phyloP scores from a whole-genome alignment of 1,140 invertebrate species.

The Drosophila kanapiae region DNA sequence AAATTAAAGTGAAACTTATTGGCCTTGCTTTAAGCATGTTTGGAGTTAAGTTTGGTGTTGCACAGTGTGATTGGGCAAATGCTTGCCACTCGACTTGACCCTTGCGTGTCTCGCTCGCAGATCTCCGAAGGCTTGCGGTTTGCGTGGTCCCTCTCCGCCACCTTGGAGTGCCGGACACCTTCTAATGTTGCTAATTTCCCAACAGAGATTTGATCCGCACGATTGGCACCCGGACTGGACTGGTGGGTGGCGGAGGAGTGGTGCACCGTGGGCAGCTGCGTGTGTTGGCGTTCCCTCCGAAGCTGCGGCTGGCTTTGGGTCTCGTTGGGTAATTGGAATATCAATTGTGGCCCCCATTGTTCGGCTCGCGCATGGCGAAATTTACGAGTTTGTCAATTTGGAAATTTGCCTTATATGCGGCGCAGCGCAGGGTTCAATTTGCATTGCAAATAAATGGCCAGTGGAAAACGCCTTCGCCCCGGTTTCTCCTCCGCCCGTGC shows the following conservation, averaged over 20 bases:
- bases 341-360: constrained; percentile 67
- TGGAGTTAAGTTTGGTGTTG: constrained; percentile 1
- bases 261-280: constrained; percentile 46
- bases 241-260: constrained; percentile 1
- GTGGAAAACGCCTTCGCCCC: constrained; percentile 58
- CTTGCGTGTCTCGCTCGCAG: constrained; percentile 35
- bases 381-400: constrained; percentile 72
- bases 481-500: constrained; percentile 13
- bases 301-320: constrained; percentile 22
- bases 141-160: constrained; percentile 29
- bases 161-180: constrained; percentile 39
- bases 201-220: constrained; percentile 59
- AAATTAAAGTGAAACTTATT: background rate
- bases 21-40: background rate
- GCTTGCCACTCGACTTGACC: constrained; percentile 68
- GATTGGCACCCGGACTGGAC: constrained; percentile 32
- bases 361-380: constrained; percentile 52
- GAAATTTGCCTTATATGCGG: constrained; percentile 68
- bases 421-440: constrained; percentile 42
- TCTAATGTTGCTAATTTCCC: constrained; percentile 75
- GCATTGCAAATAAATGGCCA: constrained; percentile 79
- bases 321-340: constrained; percentile 74
- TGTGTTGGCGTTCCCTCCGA: constrained; percentile 60
- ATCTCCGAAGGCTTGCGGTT: constrained; percentile 45
- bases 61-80: constrained; percentile 27